Percentiles rank a stretch among this genome's conserved stretches.
Evolutionary conservation across 2,113 vertebrate species (phyloP).

Genomic region (Sylvilagus bachmani): DNA sequence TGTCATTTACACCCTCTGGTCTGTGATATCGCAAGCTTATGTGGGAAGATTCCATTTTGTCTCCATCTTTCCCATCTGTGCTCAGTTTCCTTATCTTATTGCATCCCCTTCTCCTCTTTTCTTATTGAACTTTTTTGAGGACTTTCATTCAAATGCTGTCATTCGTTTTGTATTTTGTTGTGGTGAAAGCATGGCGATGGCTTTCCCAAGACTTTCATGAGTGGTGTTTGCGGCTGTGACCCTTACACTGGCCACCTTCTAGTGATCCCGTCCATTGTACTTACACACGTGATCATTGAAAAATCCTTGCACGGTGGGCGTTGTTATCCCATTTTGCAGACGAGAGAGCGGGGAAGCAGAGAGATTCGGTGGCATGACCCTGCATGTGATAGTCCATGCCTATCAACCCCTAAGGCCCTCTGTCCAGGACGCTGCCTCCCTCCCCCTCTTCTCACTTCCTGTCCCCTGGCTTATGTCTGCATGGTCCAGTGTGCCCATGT

Average conservation of each 20-base stretch:
- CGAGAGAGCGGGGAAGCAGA: not conserved
- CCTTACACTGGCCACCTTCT: not conserved
- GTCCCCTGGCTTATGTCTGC: not conserved
- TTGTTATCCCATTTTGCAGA: not conserved
- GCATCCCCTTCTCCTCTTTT: not conserved
- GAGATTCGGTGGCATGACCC: not conserved
- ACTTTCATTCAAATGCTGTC: not conserved
- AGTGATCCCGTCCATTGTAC: not conserved
- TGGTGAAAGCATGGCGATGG: not conserved
- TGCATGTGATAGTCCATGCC: accelerated
- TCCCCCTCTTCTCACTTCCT: not conserved
- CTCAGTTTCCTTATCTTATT: not conserved
- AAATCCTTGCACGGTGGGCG: not conserved
- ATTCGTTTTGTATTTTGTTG: not conserved
- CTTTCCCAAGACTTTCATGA: not conserved
- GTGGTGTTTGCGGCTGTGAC: not conserved
- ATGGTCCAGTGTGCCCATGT: not conserved
- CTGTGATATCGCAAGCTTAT: too few relatives aligned
- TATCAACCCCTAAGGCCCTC: too few relatives aligned
- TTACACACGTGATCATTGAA: not conserved
- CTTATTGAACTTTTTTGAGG: not conserved
- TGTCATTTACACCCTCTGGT: not conserved
- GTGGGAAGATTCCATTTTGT: too few relatives aligned
- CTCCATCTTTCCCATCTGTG: not conserved
- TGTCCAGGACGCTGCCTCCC: not conserved